Base-by-base conservation (phyloP, 2,797 vertebrate genomes). In the Novumbra hubbsi region DNA sequence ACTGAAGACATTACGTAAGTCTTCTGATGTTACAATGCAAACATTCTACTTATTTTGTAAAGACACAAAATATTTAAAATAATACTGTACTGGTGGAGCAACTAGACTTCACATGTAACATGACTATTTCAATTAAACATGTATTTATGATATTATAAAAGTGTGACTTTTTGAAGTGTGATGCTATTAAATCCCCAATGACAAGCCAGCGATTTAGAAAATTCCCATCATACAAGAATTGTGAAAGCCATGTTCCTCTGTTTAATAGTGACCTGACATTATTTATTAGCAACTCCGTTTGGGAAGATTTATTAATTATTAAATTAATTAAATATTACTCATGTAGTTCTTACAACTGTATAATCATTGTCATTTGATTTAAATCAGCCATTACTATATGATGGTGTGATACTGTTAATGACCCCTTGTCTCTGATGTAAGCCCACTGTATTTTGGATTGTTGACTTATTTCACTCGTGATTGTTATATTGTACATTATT, bases 401-500 rank as follows among this genome's bases (percentile, higher is more conserved):
- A 64, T 30, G 27, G 63, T 7, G 21, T 30, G 27, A 19, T 17
- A 64, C 4, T 4, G 2, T 64, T 17, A 30, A 28, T 6, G 12
- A 21, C 9, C 38, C n/a, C 14, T 45, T 27, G 32, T 16, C 28
- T 32, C 62, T 64, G 24, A 5, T 28, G 27, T 62, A 28, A 62
- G 24, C 21, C 27, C 27, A 16, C 63, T 30, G 62, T 41, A 27
- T n/a, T n/a, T 38, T 68, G 30, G 19, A 27, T 28, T 21, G 19
- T 45, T 15, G 19, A n/a, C 21, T 45, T 45, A 15, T 45, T 41
- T 68, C 1, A 41, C 5, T 68, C 5, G n/a, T 68, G 19, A 21
- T 38, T 45, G 38, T 68, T 68, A 38, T 68, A 21, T 68, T 68
- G 38, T 68, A 2, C n/a, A 19, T 45, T 57, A 57, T 57, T n/a